Conservation (phyloP, 2,797 vertebrate species). For the Pangasius krempfi region DNA sequence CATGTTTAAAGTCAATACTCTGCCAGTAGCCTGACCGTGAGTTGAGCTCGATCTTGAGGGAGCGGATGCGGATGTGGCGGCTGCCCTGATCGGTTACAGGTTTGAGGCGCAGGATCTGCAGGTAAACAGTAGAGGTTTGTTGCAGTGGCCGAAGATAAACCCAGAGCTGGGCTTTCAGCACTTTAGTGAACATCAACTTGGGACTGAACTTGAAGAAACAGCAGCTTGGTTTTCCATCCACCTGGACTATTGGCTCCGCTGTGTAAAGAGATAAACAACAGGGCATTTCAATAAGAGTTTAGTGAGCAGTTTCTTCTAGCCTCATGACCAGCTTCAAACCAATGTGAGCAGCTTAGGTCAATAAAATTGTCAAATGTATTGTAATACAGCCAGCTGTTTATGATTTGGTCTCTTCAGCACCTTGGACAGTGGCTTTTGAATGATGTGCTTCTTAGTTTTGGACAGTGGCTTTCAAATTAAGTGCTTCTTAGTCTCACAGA, state of each 20-base stretch:
- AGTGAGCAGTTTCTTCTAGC: neutral
- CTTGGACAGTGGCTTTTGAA: conserved; percentile 40
- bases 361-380: neutral
- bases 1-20: conserved; percentile 99
- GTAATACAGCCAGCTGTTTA: conserved; percentile 8
- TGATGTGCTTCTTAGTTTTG: neutral
- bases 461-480: neutral
- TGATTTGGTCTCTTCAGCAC: conserved; percentile 34
- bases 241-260: conserved; percentile 94
- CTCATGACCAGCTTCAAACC: neutral
- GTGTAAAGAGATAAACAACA: conserved; percentile 58
- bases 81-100: conserved; percentile 92
- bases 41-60: conserved; percentile 95
- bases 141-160: conserved; percentile 95
- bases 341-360: neutral
- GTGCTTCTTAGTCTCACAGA: neutral
- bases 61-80: conserved; percentile 96
- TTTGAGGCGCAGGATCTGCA: conserved; percentile 96
- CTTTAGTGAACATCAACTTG: conserved; percentile 99
- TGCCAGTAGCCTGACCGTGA: conserved; percentile 95
- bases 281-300: neutral
- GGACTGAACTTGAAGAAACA: conserved; percentile 99
- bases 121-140: conserved; percentile 94
- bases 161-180: conserved; percentile 98
- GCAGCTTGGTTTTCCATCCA: conserved; percentile 94